Conservation (phyloP, 2,797 vertebrate genomes). For the Parauchenoglanis ngamensis region DNA sequence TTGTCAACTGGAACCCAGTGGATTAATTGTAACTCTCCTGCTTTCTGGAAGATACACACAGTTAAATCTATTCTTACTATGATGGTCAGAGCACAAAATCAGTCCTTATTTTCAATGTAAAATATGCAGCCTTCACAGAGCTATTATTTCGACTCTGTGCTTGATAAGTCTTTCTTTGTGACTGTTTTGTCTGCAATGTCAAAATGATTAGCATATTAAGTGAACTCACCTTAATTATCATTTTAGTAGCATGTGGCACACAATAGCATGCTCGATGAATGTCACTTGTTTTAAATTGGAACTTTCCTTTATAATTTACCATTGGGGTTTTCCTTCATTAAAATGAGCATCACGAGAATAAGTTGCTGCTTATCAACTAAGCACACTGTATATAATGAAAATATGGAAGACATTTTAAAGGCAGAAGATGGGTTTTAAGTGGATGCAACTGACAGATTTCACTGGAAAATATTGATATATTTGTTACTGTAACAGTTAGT, state of each 20-base stretch:
- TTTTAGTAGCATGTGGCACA: slow-evolving; percentile 8
- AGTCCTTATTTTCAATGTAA: neutral
- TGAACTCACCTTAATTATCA: slow-evolving; percentile 8
- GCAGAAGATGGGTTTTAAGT: neutral
- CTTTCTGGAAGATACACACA: neutral
- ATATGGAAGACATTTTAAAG: neutral
- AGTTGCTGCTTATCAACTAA: slow-evolving; percentile 17
- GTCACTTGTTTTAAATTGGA: slow-evolving; percentile 17
- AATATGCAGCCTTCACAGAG: neutral
- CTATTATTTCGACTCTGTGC: neutral
- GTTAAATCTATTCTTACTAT: neutral
- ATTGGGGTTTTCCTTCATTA: slow-evolving; percentile 8
- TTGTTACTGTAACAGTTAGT: neutral
- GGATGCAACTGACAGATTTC: neutral
- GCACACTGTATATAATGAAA: slow-evolving; percentile 1
- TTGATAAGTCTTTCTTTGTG: slow-evolving; percentile 1
- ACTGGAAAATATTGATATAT: neutral
- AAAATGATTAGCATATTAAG: slow-evolving; percentile 31
- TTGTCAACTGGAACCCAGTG: neutral
- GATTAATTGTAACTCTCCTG: neutral
- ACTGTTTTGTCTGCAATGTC: slow-evolving; percentile 3
- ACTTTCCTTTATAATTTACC: slow-evolving; percentile 36
- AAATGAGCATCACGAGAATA: slow-evolving; percentile 1
- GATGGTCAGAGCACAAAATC: neutral
- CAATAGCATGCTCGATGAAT: slow-evolving; percentile 26